Conservation (phyloP, 92 coral and sea anemone species). For the Montipora capitata region DNA sequence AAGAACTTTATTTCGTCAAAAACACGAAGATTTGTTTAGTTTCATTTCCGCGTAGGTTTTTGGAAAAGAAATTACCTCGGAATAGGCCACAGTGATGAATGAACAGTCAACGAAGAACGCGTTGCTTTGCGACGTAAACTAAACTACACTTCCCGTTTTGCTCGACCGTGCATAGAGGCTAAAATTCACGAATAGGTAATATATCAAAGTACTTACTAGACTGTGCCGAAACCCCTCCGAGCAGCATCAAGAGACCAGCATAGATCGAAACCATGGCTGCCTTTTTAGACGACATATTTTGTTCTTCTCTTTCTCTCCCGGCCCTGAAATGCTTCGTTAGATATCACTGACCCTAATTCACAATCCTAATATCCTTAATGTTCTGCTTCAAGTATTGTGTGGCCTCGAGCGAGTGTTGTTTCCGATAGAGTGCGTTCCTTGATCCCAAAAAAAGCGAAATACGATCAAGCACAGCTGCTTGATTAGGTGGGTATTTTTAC, state of each 20-base stretch:
- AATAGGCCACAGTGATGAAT: too few species aligned
- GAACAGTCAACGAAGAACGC: too few species aligned
- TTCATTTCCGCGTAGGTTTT: too few species aligned
- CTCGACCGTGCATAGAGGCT: not conserved
- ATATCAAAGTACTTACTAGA: not conserved
- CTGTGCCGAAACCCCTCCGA: not conserved
- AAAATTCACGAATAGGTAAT: not conserved
- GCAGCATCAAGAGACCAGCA: not conserved
- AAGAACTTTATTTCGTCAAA: too few species aligned
- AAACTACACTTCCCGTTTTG: too few species aligned
- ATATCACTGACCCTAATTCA: not conserved
- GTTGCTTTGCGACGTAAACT: too few species aligned
- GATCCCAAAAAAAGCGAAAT: too few species aligned
- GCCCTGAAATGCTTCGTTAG: not conserved
- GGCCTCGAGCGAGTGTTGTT: constrained; percentile 4
- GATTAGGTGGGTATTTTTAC: too few species aligned
- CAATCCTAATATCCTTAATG: not conserved
- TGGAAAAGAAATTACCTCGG: too few species aligned
- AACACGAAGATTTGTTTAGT: too few species aligned
- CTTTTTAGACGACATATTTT: constrained; percentile 14
- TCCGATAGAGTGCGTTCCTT: not conserved
- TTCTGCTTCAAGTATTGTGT: not conserved
- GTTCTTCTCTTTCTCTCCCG: not conserved
- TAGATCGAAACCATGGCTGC: not conserved
- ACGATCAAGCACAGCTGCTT: too few species aligned